Evolutionary conservation across 2,113 vertebrate genomes (phyloP).

Genomic region (Phrynosoma platyrhinos): DNA sequence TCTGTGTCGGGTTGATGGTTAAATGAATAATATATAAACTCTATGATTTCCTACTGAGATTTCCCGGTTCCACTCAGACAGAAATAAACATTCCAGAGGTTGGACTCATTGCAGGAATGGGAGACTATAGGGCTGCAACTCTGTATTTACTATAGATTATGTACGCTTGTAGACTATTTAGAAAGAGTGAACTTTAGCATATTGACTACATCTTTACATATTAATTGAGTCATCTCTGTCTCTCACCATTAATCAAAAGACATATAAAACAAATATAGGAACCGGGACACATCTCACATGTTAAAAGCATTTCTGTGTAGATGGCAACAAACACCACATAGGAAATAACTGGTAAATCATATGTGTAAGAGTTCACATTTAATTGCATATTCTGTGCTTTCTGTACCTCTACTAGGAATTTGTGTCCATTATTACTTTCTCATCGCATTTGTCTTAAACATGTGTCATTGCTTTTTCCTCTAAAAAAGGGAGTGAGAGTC

Average conservation of each 20-base stretch:
- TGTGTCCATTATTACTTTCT: background rate
- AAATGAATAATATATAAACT: slow-evolving; percentile 82
- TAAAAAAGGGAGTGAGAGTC: no score
- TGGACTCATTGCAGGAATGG: slow-evolving; percentile 63
- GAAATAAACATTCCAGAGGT: slow-evolving; percentile 69
- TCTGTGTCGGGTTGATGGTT: slow-evolving; percentile 76
- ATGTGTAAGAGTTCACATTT: background rate
- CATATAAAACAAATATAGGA: slow-evolving; percentile 13
- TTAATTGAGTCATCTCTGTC: background rate
- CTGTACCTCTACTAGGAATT: background rate
- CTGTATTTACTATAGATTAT: slow-evolving; percentile 43
- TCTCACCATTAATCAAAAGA: background rate
- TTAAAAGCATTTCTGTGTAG: background rate
- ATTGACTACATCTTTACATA: slow-evolving; percentile 27
- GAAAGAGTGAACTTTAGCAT: slow-evolving; percentile 27
- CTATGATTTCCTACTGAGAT: slow-evolving; percentile 68
- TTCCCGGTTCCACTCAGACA: slow-evolving; percentile 67
- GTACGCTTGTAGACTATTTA: slow-evolving; percentile 38
- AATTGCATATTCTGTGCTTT: background rate
- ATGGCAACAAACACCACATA: background rate
- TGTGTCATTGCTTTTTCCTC: no score
- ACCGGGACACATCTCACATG: background rate
- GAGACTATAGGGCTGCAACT: slow-evolving; percentile 52
- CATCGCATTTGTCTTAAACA: no score
- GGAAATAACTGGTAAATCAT: background rate